Evolutionary conservation across 2,113 vertebrate genomes (phyloP), one percentile per base, ranked within the genome.

Genomic region (Puntigrus tetrazona): DNA sequence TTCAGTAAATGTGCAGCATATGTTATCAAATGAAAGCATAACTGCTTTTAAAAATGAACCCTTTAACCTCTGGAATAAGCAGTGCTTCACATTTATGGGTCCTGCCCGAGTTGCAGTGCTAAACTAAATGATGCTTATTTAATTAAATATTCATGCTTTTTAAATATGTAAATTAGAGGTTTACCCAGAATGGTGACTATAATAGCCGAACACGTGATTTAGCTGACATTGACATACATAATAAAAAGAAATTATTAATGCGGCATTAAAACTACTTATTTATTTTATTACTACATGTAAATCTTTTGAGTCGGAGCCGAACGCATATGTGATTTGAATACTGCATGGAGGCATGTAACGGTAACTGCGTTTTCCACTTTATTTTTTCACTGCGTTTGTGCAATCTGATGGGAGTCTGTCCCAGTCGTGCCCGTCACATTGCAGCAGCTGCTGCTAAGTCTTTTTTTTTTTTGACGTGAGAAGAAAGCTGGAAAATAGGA

Each of bases 71-170:
- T 57, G 50, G 31, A 36, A 36, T 78, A 38, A 14, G 11, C 18
- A 55, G 25, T 13, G 50, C 55, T 77, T 77, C 75, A 78, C 75
- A n/a, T 55, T 50, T 74, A 47, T 50, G 16, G 20, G 41, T 74
- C 27, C 25, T 36, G 31, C 18, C 5, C 7, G 7, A 69, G 31
- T 9, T 69, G 18, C 31, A 65, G 61, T 31, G 61, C 14, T 10
- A 69, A 22, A 69, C 31, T 2, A 36, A 69, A 69, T 8, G 3
- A 36, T 22, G 31, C 65, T 69, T 67, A 67, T 67, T 10, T 67
- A 20, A 67, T 67, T 10, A 67, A 18, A 74, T 16, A 74, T 74
- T 9, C 41, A 74, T 61, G 20, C 20, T 65, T 41, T 81, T 16
- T 69, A 2, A 83, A 22, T 79, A 18, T 85, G 41, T 81, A 69